Evolutionary conservation across 2,888 invertebrate species (phyloP), one percentile per base, ranked within the genome.

Genomic region (Gryllus longicercus): DNA sequence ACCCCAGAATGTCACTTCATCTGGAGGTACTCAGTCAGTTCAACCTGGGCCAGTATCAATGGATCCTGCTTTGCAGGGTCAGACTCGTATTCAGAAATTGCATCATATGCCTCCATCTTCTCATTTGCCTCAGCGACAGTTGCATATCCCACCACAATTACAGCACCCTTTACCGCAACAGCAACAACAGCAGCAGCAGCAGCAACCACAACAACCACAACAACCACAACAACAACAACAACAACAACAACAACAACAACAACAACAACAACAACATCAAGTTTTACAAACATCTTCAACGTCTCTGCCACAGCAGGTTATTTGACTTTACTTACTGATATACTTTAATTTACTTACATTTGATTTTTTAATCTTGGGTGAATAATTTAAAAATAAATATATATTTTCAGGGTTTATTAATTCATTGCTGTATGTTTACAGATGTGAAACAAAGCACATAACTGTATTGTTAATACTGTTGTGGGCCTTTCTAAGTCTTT

Each of bases 191-290:
- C 77, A 79, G 80, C 81, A 80, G 77, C 80, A 86, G 14, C 88
- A 88, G 84, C 89, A 85, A 74, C 84, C 84, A 76, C 84, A 84
- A 16, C 78, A 74, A n/a, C 81, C 81, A 74, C 84, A 84, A 76
- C 84, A 84, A 16, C 78, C 51, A n/a, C 81, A 81, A 74, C 84
- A 84, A 76, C 84, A 84, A 16, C 78, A 74, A n/a, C 81, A 81
- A 74, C 84, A 84, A 76, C 84, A 84, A 16, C 78, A 74, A n/a
- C 81, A 81, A 74, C 84, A 84, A 76, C 84, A 84, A 16, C 78
- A 74, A n/a, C 81, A 81, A 74, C 84, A 84, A 76, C 84, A 84
- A 16, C 78, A 74, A n/a, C 81, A 81, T 51, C 83, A 63, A 8
- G n/a, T 63, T 63, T 18, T 63, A 5, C 63, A 84, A 76, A 75